Evolutionary conservation across 1,140 invertebrate genomes (phyloP).

Genomic region (Patella vulgata): DNA sequence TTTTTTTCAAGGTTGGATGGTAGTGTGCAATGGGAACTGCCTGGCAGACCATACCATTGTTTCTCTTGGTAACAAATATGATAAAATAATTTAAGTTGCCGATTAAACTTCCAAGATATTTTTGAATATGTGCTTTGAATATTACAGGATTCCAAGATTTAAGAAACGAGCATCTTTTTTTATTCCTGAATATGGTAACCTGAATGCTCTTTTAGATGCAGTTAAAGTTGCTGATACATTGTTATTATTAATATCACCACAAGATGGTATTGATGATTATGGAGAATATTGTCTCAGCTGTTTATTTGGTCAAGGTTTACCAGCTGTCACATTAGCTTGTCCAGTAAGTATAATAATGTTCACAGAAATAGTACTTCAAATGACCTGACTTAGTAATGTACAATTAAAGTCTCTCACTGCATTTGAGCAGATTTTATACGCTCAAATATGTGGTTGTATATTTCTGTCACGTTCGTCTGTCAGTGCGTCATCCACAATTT

Average conservation of each 20-base stretch:
- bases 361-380: neutral
- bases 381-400: too few relatives aligned
- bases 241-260: constrained; percentile 80
- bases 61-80: too few relatives aligned
- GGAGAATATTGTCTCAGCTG: constrained; percentile 79
- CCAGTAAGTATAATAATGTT: too few relatives aligned
- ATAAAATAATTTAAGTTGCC: neutral
- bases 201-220: constrained; percentile 82
- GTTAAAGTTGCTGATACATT: constrained; percentile 86
- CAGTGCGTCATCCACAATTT: too few relatives aligned
- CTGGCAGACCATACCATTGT: too few relatives aligned
- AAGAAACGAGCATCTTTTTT: constrained; percentile 87
- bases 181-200: constrained; percentile 75
- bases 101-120: neutral
- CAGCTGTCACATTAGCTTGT: constrained; percentile 80
- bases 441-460: too few relatives aligned
- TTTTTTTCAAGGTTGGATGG: too few relatives aligned
- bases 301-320: constrained; percentile 84
- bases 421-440: too few relatives aligned
- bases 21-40: too few relatives aligned
- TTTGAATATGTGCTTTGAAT: constrained; percentile 18
- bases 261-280: constrained; percentile 76
- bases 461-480: too few relatives aligned
- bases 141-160: constrained; percentile 78
- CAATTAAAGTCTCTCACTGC: too few relatives aligned